Conservation (phyloP, 2,888 invertebrate genomes). For the Digitonthophagus gazella region DNA sequence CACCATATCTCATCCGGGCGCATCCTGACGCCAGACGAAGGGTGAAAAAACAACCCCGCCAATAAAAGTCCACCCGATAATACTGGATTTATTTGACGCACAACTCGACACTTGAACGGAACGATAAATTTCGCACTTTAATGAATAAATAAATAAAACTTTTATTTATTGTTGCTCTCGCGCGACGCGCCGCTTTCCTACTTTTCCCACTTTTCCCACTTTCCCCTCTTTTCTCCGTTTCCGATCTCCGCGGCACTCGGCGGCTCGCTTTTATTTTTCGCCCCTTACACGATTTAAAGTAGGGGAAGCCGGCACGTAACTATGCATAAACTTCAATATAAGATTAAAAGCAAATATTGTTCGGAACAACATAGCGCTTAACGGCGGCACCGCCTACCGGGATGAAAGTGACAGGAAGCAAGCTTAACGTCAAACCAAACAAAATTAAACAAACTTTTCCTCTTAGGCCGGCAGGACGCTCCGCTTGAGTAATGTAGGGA, state of each 20-base stretch:
- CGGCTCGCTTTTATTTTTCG: neutral
- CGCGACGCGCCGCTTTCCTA: neutral
- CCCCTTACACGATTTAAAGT: neutral
- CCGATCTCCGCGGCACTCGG: too few relatives aligned
- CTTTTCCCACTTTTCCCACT: too few relatives aligned
- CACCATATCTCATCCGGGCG: conserved; percentile 13
- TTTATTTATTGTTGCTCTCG: neutral
- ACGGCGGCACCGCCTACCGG: conserved; percentile 36
- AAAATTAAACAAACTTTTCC: conserved; percentile 55
- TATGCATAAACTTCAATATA: conserved; percentile 49
- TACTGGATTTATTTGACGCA: neutral
- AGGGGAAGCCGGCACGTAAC: conserved; percentile 28
- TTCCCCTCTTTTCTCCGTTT: neutral
- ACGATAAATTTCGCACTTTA: neutral
- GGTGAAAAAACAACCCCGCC: neutral
- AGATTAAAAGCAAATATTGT: conserved; percentile 45
- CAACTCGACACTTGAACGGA: neutral
- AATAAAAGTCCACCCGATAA: conserved; percentile 6
- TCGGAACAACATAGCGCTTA: conserved; percentile 49
- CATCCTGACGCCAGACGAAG: conserved; percentile 4
- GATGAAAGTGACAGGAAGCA: conserved; percentile 53
- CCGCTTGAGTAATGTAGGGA: conserved; percentile 36
- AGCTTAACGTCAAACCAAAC: conserved; percentile 54
- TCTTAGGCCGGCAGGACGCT: conserved; percentile 49
- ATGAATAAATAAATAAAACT: neutral